Conservation (phyloP, 1,140 invertebrate species). For the Dendrolimus kikuchii region DNA sequence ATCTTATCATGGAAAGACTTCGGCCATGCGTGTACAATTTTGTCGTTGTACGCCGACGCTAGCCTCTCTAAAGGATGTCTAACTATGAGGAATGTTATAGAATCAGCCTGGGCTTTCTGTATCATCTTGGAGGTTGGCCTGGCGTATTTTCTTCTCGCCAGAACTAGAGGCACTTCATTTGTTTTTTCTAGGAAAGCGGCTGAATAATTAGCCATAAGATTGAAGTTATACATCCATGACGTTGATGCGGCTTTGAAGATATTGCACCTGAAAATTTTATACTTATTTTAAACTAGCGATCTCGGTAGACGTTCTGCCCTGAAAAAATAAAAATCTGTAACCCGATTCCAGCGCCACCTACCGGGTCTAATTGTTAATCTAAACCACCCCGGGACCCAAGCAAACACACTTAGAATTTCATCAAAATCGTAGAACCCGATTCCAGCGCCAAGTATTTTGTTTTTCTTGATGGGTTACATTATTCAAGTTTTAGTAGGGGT, state of each 20-base stretch:
- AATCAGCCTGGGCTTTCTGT: conserved; percentile 72
- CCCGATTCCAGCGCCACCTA: too few relatives aligned
- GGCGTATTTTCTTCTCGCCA: conserved; percentile 85
- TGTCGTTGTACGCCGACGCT: conserved; percentile 91
- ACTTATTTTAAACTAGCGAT: conserved; percentile 3
- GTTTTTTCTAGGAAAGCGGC: conserved; percentile 83
- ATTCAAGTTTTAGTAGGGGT: too few relatives aligned
- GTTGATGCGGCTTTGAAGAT: conserved; percentile 90
- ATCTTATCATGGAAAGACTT: conserved; percentile 87
- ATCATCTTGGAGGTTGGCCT: conserved; percentile 80
- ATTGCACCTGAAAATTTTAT: conserved; percentile 76
- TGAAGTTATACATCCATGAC: conserved; percentile 93
- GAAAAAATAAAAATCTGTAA: too few relatives aligned
- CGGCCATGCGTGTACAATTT: conserved; percentile 85
- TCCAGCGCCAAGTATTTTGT: too few relatives aligned
- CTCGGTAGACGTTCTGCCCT: too few relatives aligned
- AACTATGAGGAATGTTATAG: conserved; percentile 87
- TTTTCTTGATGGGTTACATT: too few relatives aligned
- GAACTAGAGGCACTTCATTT: conserved; percentile 81
- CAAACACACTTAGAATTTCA: too few relatives aligned
- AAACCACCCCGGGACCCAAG: too few relatives aligned
- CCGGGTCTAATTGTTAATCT: background rate
- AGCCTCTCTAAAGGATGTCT: conserved; percentile 92
- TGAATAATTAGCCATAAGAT: conserved; percentile 85
- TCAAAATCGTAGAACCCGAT: too few relatives aligned